These are phyloP conservation scores for Riptortus pedestris DNA, from an alignment of 1,140 invertebrate species.

Conservation along the genomic window DNA sequence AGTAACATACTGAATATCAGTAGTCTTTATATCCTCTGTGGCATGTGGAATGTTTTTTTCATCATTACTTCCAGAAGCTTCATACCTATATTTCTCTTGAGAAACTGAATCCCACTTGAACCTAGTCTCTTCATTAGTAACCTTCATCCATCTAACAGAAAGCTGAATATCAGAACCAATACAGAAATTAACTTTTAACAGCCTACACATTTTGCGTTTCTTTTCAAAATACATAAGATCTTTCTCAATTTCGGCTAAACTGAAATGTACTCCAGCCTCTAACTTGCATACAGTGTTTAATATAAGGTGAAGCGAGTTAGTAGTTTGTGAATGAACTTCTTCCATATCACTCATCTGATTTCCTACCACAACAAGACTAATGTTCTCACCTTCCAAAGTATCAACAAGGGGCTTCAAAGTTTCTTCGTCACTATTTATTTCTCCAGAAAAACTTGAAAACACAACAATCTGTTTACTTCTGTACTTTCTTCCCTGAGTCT, in stretches of 20 bases:
- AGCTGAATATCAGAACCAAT: constrained; percentile 24
- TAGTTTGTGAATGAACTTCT: background rate
- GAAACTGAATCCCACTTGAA: constrained; percentile 13
- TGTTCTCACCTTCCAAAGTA: background rate
- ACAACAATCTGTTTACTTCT: constrained; percentile 22
- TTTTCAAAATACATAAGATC: constrained; percentile 22
- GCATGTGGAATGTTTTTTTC: no score
- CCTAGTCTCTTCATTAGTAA: constrained; percentile 9
- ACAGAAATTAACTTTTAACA: background rate
- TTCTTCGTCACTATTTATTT: background rate
- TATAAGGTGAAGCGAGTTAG: background rate
- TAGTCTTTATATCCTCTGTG: background rate
- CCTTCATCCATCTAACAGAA: constrained; percentile 24
- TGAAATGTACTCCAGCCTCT: constrained; percentile 8
- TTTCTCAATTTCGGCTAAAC: constrained; percentile 22
- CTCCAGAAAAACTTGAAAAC: constrained; percentile 15
- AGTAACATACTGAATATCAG: background rate
- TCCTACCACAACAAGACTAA: constrained; percentile 18
- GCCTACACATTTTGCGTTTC: constrained; percentile 20
- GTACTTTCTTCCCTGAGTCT: constrained; percentile 16
- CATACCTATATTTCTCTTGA: no score
- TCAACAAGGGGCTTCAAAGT: constrained; percentile 13
- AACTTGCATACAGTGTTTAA: constrained; percentile 1
- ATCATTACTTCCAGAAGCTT: background rate
- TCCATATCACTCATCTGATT: constrained; percentile 4